Base-by-base conservation (phyloP, 64 coral and sea anemone genomes). In the Acropora yongei region DNA sequence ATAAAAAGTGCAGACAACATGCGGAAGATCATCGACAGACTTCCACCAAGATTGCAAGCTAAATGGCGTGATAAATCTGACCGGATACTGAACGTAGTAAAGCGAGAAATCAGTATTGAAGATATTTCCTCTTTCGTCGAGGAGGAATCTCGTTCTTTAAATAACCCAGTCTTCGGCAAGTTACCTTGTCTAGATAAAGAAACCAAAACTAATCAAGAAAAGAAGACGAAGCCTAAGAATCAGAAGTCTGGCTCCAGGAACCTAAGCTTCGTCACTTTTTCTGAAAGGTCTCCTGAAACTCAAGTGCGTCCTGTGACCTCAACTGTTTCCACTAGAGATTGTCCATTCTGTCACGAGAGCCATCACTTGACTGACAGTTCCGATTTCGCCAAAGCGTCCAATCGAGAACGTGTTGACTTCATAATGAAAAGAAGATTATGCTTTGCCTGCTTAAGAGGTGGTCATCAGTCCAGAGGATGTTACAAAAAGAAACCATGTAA, bases 41-140 rank as follows among this genome's bases (percentile, higher is more conserved):
- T 95, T 1, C 88, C 88, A 0, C 84, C 9, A 5, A 78, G 44
- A 58, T 42, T 84, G 8, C 89, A 81, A 47, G 42, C 48, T 16
- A 91, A 44, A 19, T 91, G 89, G 90, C 80, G 80, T 17, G 50
- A 84, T 16, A 58, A 58, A 8, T 80, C 90, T 18, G 80, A 92
- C 51, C 50, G 20, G 11, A 92, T 92, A 3, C 71, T 82, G 5
- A 61, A 76, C 19, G n/a, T 16, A 76, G 78, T 49, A 11, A 41
- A 57, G n/a, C 12, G 80, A 41, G 90, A 92, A 65, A 69, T 92
- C 18, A 76, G 68, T 10, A 92, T 92, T 1, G 40, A 92, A 57
- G 90, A 92, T 39, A 84, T 92, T 41, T 41, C 90, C 12, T 4
- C 4, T n/a, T 92, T 92, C 41, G 82, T 92, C 14, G 82, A 92